Evolutionary conservation across 2,113 vertebrate genomes (phyloP).

Genomic region (Actenoides lindsayi): DNA sequence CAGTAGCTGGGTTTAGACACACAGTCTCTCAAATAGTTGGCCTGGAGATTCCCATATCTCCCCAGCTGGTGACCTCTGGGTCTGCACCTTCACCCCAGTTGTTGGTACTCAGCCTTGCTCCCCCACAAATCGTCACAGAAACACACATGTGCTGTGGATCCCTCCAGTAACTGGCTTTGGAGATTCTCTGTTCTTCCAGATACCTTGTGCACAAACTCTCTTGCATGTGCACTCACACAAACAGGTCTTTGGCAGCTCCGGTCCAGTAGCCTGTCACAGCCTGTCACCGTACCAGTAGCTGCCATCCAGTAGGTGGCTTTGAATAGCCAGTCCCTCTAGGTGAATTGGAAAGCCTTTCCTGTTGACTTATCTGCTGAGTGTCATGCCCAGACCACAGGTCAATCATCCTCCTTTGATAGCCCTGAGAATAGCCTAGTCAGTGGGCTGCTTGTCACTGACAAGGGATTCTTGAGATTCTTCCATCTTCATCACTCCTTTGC

Average conservation of each 20-base stretch:
- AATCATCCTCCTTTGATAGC: neutral
- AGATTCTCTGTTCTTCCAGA: neutral
- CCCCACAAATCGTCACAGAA: neutral
- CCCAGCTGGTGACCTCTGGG: neutral
- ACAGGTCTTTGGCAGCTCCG: neutral
- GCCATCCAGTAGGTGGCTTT: neutral
- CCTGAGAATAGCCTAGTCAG: neutral
- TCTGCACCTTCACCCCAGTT: neutral
- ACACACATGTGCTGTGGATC: neutral
- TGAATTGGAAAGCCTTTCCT: neutral
- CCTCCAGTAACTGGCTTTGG: neutral
- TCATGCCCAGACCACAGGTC: neutral
- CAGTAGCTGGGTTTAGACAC: neutral
- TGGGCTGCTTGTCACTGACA: neutral
- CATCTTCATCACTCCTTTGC: neutral
- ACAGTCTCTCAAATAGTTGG: neutral
- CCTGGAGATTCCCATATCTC: too few relatives aligned
- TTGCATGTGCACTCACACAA: rapidly evolving
- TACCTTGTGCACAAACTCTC: neutral
- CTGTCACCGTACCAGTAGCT: neutral
- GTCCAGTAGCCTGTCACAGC: neutral
- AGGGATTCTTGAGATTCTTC: neutral
- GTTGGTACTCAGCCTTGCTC: neutral
- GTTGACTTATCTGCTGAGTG: neutral
- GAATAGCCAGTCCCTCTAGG: neutral